phyloP scores from a whole-genome alignment of 1,140 invertebrate species.

The Hyles euphorbiae region DNA sequence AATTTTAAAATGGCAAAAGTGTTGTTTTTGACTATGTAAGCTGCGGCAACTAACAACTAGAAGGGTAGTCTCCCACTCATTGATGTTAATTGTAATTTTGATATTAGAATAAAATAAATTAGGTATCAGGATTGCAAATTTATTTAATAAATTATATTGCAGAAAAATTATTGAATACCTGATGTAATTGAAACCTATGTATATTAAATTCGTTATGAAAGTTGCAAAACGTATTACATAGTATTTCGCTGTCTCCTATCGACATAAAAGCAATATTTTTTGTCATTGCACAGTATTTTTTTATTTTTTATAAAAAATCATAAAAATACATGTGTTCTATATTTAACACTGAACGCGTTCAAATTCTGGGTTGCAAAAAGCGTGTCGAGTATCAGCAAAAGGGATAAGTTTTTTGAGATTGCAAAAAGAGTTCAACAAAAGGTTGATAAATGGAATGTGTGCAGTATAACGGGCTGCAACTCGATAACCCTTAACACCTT shows the following conservation, averaged over 20 bases:
- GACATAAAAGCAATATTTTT: too few species aligned
- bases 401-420: constrained; percentile 38
- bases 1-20: constrained; percentile 34
- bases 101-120: too few species aligned
- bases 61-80: not conserved
- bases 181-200: too few species aligned
- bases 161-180: too few species aligned
- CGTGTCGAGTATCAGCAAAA: constrained; percentile 31
- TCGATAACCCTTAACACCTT: constrained; percentile 68
- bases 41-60: not conserved
- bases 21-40: constrained; percentile 10
- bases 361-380: constrained; percentile 14
- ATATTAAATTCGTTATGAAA: too few species aligned
- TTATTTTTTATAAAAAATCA: too few species aligned
- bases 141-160: too few species aligned
- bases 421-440: constrained; percentile 54
- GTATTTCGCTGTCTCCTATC: too few species aligned
- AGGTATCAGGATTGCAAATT: too few species aligned
- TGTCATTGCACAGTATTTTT: too few species aligned
- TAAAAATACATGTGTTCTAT: too few species aligned
- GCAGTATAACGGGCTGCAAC: constrained; percentile 62
- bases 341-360: not conserved
- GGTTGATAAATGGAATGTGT: constrained; percentile 38
- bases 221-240: too few species aligned
- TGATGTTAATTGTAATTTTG: not conserved